Evolutionary conservation across 2,888 invertebrate species (phyloP).

Genomic region (Lasioglossum leucozonium): DNA sequence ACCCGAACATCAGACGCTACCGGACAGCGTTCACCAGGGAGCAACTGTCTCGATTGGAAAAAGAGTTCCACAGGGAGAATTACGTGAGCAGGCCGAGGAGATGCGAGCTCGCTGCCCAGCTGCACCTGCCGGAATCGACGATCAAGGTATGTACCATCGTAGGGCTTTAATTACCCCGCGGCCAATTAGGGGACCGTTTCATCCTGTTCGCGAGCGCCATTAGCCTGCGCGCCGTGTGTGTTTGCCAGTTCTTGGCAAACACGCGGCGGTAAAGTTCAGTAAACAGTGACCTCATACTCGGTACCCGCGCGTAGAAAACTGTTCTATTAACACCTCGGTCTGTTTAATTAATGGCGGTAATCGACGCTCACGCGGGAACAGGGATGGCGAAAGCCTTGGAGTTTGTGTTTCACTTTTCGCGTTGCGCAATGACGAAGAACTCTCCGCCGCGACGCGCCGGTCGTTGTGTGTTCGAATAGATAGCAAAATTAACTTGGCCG

Average conservation of each 20-base stretch:
- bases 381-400: constrained; percentile 30
- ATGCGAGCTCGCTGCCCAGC: constrained; percentile 96
- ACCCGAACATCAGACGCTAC: constrained; percentile 93
- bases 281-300: constrained; percentile 62
- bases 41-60: constrained; percentile 95
- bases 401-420: not conserved
- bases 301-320: constrained; percentile 35
- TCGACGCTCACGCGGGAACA: constrained; percentile 34
- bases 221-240: not conserved
- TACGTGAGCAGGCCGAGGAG: constrained; percentile 98
- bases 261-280: constrained; percentile 38
- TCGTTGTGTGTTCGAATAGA: not conserved
- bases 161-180: not conserved
- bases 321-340: constrained; percentile 62
- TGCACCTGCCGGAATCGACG: constrained; percentile 97
- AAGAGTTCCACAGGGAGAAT: constrained; percentile 98
- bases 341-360: constrained; percentile 59
- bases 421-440: constrained; percentile 20
- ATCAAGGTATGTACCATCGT: constrained; percentile 92
- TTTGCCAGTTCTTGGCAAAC: constrained; percentile 52
- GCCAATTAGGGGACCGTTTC: constrained; percentile 25
- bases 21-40: constrained; percentile 98
- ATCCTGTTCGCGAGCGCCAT: not conserved
- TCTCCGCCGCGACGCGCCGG: not conserved
- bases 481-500: not conserved